Evolutionary conservation across 2,888 invertebrate genomes (phyloP).

Genomic region (Dicycla oo): DNA sequence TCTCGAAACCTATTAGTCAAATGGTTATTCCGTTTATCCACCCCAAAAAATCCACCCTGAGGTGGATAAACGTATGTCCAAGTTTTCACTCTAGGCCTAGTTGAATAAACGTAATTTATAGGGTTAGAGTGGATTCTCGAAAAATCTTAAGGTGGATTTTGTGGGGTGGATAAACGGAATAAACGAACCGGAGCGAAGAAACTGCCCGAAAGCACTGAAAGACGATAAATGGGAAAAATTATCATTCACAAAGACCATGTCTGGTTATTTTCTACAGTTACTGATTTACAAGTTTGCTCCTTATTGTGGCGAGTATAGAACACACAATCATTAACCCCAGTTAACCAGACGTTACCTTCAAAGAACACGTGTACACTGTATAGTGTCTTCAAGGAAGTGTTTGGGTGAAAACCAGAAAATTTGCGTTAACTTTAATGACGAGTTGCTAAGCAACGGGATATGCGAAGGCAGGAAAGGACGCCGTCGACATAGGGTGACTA

Average conservation of each 20-base stretch:
- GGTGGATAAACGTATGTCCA: no score
- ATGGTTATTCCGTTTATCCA: no score
- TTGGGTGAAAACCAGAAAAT: slow-evolving; percentile 21
- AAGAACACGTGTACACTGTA: slow-evolving; percentile 13
- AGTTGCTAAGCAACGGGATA: slow-evolving; percentile 25
- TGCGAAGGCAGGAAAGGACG: background rate
- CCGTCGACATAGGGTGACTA: no score
- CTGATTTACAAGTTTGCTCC: slow-evolving; percentile 4
- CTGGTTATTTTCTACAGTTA: background rate
- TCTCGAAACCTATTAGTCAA: no score
- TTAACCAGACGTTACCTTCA: slow-evolving; percentile 23
- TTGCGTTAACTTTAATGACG: slow-evolving; percentile 34
- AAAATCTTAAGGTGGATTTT: no score
- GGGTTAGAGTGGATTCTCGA: no score
- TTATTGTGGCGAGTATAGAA: slow-evolving; percentile 4
- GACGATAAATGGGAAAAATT: background rate
- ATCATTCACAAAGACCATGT: background rate
- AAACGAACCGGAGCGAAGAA: background rate
- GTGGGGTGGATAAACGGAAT: no score
- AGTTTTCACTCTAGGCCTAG: no score
- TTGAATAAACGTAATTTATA: no score
- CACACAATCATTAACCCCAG: background rate
- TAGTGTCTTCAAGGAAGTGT: slow-evolving; percentile 23
- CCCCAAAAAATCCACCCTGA: no score
- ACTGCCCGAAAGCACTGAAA: background rate